These are phyloP conservation scores for Piscicola geometra DNA, from an alignment of 2,888 invertebrate genomes.

Conservation along the genomic window DNA sequence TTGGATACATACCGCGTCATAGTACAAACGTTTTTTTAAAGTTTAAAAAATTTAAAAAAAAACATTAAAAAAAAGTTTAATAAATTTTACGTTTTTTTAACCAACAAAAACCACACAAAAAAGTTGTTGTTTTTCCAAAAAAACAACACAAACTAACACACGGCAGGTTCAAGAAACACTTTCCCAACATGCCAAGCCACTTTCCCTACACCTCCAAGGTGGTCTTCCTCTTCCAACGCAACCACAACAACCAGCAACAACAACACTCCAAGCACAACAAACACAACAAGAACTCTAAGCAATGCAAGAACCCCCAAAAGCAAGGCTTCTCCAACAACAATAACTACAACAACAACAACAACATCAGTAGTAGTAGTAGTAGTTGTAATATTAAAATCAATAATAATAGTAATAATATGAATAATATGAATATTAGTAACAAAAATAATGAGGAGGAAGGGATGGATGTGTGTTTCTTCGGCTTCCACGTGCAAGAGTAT, in stretches of 20 bases:
- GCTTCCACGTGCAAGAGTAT: conserved; percentile 99
- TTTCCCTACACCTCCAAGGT: conserved; percentile 30
- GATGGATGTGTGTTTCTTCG: conserved; percentile 97
- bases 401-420: not conserved
- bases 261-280: not conserved
- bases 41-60: too few relatives aligned
- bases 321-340: not conserved
- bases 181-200: conserved; percentile 25
- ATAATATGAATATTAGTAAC: too few relatives aligned
- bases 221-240: conserved; percentile 25
- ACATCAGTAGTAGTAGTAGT: not conserved
- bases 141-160: too few relatives aligned
- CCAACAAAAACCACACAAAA: too few relatives aligned
- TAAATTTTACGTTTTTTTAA: too few relatives aligned
- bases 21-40: too few relatives aligned
- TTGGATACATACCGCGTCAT: too few relatives aligned
- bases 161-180: conserved; percentile 30
- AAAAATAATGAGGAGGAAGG: conserved; percentile 80
- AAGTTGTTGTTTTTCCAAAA: too few relatives aligned
- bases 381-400: not conserved
- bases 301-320: too few relatives aligned
- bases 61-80: too few relatives aligned
- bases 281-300: too few relatives aligned
- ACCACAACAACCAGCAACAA: not conserved
- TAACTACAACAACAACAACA: not conserved